These are phyloP conservation scores for Sanderia malayensis DNA, from an alignment of 30 jellyfish, hydroid and myxozoan genomes.

Conservation along the genomic window DNA sequence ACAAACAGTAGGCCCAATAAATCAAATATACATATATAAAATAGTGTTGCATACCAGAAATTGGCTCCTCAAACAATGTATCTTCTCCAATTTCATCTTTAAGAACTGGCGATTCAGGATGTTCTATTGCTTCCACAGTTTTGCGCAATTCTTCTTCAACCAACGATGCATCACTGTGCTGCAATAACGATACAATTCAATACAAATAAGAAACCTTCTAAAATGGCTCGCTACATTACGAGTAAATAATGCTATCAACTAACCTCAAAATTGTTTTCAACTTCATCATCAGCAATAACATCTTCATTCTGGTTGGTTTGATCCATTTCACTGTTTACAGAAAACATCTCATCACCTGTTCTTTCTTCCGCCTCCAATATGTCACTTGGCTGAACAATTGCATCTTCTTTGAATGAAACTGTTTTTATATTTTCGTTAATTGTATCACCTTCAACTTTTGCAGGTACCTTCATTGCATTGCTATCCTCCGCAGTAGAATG, in stretches of 20 bases:
- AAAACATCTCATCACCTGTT: background rate
- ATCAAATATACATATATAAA: too few species aligned
- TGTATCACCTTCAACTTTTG: background rate
- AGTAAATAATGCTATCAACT: too few species aligned
- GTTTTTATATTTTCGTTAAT: constrained; percentile 11
- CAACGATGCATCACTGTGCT: constrained; percentile 70
- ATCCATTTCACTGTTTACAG: background rate
- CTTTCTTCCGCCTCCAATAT: constrained; percentile 9
- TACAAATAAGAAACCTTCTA: background rate
- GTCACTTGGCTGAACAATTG: constrained; percentile 8
- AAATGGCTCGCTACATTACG: too few species aligned
- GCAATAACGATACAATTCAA: too few species aligned
- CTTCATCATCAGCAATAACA: constrained; percentile 33
- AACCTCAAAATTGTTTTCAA: constrained; percentile 48
- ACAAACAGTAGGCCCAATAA: too few species aligned
- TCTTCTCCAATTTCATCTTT: constrained; percentile 47
- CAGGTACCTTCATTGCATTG: background rate
- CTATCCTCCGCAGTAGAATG: too few species aligned
- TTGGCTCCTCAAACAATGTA: constrained; percentile 76
- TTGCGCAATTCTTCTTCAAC: constrained; percentile 72
- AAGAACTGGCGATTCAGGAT: constrained; percentile 27
- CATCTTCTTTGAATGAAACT: constrained; percentile 53
- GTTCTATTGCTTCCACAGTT: constrained; percentile 66
- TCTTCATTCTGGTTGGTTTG: constrained; percentile 8
- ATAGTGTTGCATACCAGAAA: constrained; percentile 57